A percentile compares a stretch with the other conserved stretches of the same genome.
Conservation (phyloP, 2,888 invertebrate species). For the Steinernema hermaphroditum region DNA sequence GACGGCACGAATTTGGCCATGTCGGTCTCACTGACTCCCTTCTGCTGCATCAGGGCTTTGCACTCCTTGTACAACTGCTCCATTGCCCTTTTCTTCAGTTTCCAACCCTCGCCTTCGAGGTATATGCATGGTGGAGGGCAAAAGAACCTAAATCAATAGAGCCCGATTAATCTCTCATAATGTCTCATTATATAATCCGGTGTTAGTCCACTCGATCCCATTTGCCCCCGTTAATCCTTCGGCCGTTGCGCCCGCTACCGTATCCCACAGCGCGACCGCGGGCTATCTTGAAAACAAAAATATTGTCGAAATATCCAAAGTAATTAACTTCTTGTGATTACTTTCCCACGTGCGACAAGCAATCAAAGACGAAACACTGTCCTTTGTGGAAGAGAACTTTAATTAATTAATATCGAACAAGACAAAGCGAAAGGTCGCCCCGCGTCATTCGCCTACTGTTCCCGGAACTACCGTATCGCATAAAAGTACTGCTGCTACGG, state of each 20-base stretch:
- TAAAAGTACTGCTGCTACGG: too few species aligned
- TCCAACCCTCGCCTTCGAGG: constrained; percentile 96
- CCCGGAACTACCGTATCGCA: background rate
- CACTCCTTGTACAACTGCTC: constrained; percentile 50
- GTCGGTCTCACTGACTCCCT: background rate
- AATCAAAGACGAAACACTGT: background rate
- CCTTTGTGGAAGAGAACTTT: constrained; percentile 1
- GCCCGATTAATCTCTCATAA: background rate
- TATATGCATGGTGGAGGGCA: constrained; percentile 99
- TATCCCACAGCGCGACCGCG: background rate
- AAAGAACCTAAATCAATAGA: constrained; percentile 76
- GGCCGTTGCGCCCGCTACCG: background rate
- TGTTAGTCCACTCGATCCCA: constrained; percentile 6
- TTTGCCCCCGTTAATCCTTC: constrained; percentile 2
- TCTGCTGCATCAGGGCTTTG: constrained; percentile 24
- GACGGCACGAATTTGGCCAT: background rate
- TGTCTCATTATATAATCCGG: constrained; percentile 11
- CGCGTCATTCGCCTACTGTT: background rate
- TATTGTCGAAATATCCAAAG: background rate
- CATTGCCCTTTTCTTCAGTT: constrained; percentile 90
- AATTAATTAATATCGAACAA: constrained; percentile 15
- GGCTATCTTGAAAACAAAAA: background rate
- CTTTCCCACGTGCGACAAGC: constrained; percentile 14
- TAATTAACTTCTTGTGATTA: constrained; percentile 19
- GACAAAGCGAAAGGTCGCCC: background rate